phyloP scores from a whole-genome alignment of 2,888 invertebrate species.

The Eupithecia tripunctaria region DNA sequence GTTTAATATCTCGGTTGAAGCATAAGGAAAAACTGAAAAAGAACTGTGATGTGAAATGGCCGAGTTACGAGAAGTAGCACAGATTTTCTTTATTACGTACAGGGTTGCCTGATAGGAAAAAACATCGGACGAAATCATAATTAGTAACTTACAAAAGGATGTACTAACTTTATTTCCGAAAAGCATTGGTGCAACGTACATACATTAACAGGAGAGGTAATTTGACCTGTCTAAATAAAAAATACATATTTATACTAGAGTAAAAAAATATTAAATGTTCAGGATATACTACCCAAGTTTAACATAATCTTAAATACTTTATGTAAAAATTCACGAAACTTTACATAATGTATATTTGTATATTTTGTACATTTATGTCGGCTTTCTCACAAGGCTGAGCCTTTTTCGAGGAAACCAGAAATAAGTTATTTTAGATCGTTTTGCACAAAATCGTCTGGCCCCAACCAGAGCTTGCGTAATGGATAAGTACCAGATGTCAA shows the following conservation, averaged over 20 bases:
- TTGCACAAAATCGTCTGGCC: too few relatives aligned
- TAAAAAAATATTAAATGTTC: too few relatives aligned
- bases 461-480: neutral
- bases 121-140: neutral
- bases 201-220: too few relatives aligned
- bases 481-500: neutral
- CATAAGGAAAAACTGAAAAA: slow-evolving; percentile 20
- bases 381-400: too few relatives aligned
- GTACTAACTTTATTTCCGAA: neutral
- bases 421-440: neutral
- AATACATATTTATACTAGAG: too few relatives aligned
- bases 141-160: neutral
- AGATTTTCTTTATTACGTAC: slow-evolving; percentile 23
- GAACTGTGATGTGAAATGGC: slow-evolving; percentile 15
- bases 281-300: too few relatives aligned
- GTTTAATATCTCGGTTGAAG: slow-evolving; percentile 13
- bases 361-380: too few relatives aligned
- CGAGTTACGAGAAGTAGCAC: slow-evolving; percentile 24
- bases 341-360: too few relatives aligned
- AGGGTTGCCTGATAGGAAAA: slow-evolving; percentile 21
- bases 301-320: too few relatives aligned
- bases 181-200: neutral
- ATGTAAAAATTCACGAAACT: too few relatives aligned
- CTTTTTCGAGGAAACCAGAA: too few relatives aligned
- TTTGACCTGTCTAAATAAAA: too few relatives aligned